Evolutionary conservation across 2,888 invertebrate species (phyloP).

Genomic region (Lasioglossum oenotherae): DNA sequence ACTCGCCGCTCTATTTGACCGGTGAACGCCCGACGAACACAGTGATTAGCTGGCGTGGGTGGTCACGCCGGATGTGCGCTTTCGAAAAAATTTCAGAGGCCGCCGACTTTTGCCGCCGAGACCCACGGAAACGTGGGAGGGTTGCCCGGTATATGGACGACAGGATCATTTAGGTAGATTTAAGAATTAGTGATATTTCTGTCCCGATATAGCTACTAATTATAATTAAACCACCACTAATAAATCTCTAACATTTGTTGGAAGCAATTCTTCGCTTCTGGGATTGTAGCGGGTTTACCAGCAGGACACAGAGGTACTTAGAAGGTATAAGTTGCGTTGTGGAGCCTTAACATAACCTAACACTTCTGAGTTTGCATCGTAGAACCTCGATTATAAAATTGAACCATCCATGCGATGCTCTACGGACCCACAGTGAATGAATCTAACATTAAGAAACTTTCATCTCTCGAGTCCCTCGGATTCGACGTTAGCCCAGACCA

Average conservation of each 20-base stretch:
- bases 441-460: not conserved
- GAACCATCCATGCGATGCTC: not conserved
- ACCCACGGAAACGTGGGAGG: not conserved
- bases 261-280: not conserved
- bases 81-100: not conserved
- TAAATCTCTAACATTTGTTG: not conserved
- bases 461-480: not conserved
- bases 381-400: not conserved
- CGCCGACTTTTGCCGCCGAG: not conserved
- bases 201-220: not conserved
- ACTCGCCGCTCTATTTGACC: slow-evolving; percentile 18
- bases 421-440: not conserved
- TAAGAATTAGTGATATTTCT: not conserved
- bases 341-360: too few relatives aligned
- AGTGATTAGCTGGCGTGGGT: slow-evolving; percentile 36
- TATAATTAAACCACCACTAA: too few relatives aligned
- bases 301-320: too few relatives aligned
- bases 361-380: not conserved
- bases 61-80: slow-evolving; percentile 9
- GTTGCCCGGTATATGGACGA: not conserved
- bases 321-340: too few relatives aligned
- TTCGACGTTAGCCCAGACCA: not conserved
- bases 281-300: not conserved
- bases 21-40: slow-evolving; percentile 4
- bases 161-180: not conserved